Base-by-base conservation (phyloP, 2,888 invertebrate species). In the Diarsia rubi region DNA sequence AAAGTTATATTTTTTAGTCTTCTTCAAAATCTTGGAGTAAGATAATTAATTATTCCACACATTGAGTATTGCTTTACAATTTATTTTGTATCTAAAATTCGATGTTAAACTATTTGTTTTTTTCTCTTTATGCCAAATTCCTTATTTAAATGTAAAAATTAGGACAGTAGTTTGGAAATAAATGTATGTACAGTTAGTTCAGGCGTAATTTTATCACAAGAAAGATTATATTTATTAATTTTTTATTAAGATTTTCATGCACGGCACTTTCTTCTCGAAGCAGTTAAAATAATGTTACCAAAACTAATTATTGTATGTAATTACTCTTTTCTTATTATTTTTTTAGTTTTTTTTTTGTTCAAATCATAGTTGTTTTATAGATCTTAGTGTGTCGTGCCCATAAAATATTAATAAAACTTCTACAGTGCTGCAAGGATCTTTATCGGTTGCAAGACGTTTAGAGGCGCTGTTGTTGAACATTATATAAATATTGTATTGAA, bases 61-160 rank as follows among this genome's bases (percentile, higher is more conserved):
- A 57, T 65, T 69, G 62, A 77, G 45, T 71, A 77, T 72, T 74
- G 49, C 69, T 45, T 71, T 47, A 79, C 44, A 66, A 49, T 54
- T 81, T 81, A 68, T 27, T 57, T 76, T 81, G 60, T 79, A 79
- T 67, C 66, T 44, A 21, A 76, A 68, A 64, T 59, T 63, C n/a
- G 37, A 69, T 76, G 69, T 73, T 44, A 66, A 69, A 62, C 5
- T 54, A 63, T 69, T 74, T 62, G 24, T 71, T 52, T 80, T 83
- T 62, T 73, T 83, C 81, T 79, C 84, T 83, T 79, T 70, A 83
- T 81, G 81, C 81, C 81, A 81, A 81, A 81, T 52, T 67, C 37
- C 27, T 57, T 65, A 47, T 69, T 76, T 72, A 73, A n/a, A 62
- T 63, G 44, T 37, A 60, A 65, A 73, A 49, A 69, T 54, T 67